Evolutionary conservation across 2,113 vertebrate genomes (phyloP), one percentile per base, ranked within the genome.

Genomic region (Saguinus imperator): DNA sequence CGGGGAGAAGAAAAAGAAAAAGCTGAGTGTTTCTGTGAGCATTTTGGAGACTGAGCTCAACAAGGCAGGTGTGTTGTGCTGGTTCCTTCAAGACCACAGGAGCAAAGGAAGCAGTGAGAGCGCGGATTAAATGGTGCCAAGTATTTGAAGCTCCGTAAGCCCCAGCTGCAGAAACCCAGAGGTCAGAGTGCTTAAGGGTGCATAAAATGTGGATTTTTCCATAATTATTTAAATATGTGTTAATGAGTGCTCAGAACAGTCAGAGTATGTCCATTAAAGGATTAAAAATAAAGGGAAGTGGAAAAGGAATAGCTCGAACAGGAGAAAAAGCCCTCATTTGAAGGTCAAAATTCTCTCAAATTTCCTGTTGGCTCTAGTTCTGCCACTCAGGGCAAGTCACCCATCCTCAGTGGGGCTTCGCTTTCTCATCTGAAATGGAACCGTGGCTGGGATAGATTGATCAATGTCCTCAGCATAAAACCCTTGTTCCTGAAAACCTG

Each of bases 131-230:
- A 70, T 95, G 64, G 68, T 91, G 94, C 95, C 97, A 98, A 98
- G 79, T 85, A 94, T 93, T 95, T 97, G 82, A 70, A 93, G 48
- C 1, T 20, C 95, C 55, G 5, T 73, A 94, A 96, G 96, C 97
- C 81, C 70, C 97, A 98, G 97, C 97, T 96, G 92, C 37, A 97
- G 91, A 91, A 96, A 88, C 81, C 89, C 88, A 84, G 96, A 89
- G 75, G 95, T 92, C 96, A 92, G 75, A 97, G 97, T 92, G 95
- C 83, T 98, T 98, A 97, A 97, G 97, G 98, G 94, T 40, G 88
- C 96, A 97, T 98, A 98, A 98, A 98, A 97, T 95, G 94, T 9
- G 95, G 95, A 77, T 95, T 98, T 98, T 97, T 94, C 94, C 98
- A 70, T 80, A 2, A 93, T 95, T 97, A 95, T 98, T 98, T 98